Conservation (phyloP, 2,888 invertebrate genomes). For the Camponotus fellah region DNA sequence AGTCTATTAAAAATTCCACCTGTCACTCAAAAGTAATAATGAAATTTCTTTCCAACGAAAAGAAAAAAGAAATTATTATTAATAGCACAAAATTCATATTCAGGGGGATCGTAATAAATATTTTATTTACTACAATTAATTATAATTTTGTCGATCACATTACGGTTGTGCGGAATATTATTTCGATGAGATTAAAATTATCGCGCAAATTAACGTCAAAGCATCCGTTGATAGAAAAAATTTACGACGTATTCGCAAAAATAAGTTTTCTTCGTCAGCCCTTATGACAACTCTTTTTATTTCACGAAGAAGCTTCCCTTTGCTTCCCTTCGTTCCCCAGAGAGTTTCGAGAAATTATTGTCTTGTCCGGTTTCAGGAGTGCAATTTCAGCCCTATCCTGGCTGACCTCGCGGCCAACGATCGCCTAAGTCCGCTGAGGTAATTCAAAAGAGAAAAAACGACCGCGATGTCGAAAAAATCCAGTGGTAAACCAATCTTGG, state of each 20-base stretch:
- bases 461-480: conserved; percentile 58
- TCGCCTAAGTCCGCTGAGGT: conserved; percentile 65
- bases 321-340: conserved; percentile 39
- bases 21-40: background rate
- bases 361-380: conserved; percentile 72
- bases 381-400: conserved; percentile 67
- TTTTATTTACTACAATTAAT: no score
- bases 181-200: conserved; percentile 13
- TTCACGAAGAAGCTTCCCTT: conserved; percentile 45
- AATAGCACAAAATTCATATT: background rate
- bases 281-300: conserved; percentile 43
- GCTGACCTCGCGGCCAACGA: conserved; percentile 63
- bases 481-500: conserved; percentile 45
- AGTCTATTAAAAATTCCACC: background rate
- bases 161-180: background rate
- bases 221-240: conserved; percentile 20
- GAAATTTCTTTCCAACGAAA: background rate
- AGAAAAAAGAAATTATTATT: background rate
- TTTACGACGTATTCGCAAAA: conserved; percentile 19
- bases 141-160: background rate
- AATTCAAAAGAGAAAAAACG: conserved; percentile 65
- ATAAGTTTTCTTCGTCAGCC: conserved; percentile 33
- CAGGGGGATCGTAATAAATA: background rate
- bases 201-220: conserved; percentile 32
- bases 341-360: conserved; percentile 65